Conservation (phyloP, 2,113 vertebrate species). For the Ursus arctos region DNA sequence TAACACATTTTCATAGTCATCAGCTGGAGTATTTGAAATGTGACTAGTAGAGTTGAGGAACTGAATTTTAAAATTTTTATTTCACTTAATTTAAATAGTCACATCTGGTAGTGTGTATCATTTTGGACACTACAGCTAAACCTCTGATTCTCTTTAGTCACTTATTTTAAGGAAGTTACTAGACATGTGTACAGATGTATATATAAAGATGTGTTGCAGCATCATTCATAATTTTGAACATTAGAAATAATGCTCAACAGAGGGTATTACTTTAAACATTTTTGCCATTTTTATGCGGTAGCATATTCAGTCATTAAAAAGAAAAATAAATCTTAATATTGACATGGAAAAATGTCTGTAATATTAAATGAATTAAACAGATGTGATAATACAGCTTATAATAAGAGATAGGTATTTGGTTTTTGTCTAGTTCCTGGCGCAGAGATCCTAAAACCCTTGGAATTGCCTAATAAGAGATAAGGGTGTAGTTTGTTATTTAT, state of each 20-base stretch:
- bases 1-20: neutral
- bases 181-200: neutral
- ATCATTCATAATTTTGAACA: slow-evolving; percentile 37
- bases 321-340: neutral
- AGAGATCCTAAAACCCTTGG: neutral
- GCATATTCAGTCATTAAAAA: neutral
- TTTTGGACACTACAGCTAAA: neutral
- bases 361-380: neutral
- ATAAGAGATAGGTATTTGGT: neutral
- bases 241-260: neutral
- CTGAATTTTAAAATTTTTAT: neutral
- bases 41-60: neutral
- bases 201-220: neutral
- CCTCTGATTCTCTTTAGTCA: neutral
- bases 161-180: slow-evolving; percentile 20
- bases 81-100: slow-evolving; percentile 19
- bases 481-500: neutral
- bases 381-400: neutral
- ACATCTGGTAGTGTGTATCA: neutral
- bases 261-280: neutral
- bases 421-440: neutral
- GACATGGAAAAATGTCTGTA: neutral
- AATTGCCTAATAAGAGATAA: neutral
- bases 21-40: neutral
- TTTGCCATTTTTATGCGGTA: neutral